phyloP scores from a whole-genome alignment of 2,797 vertebrate genomes.

The Melanotaenia trifasciata region DNA sequence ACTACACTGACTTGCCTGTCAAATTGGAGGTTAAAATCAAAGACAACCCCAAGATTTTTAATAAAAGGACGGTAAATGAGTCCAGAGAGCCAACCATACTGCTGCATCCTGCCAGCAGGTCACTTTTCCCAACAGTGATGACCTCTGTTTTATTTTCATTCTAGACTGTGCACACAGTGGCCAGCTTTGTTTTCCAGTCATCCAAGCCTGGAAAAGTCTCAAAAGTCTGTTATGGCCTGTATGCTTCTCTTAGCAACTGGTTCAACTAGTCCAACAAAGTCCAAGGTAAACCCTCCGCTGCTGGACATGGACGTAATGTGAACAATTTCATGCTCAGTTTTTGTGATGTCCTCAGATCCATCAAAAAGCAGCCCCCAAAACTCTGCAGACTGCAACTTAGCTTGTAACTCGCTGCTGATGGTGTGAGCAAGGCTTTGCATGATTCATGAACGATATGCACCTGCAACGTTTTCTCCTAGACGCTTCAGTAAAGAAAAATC shows the following conservation, averaged over 20 bases:
- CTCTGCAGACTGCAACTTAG: neutral
- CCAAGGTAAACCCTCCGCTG: neutral
- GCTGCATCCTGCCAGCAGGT: too few relatives aligned
- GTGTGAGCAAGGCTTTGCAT: too few relatives aligned
- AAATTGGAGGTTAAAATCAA: too few relatives aligned
- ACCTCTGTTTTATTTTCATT: too few relatives aligned
- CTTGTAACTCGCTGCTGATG: neutral
- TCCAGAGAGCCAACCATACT: too few relatives aligned
- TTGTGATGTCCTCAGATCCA: constrained; percentile 2
- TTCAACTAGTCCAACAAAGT: neutral
- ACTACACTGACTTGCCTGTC: too few relatives aligned
- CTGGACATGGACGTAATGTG: neutral
- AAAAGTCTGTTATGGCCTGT: neutral
- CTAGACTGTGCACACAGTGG: neutral
- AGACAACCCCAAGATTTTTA: too few relatives aligned
- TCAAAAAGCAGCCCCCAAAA: neutral
- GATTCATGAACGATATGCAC: too few relatives aligned
- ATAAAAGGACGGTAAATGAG: too few relatives aligned
- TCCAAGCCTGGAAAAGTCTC: constrained; percentile 16
- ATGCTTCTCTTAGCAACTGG: fast-evolving
- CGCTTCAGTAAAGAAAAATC: neutral
- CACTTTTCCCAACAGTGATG: too few relatives aligned
- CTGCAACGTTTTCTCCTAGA: neutral
- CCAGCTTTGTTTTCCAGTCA: constrained; percentile 15
- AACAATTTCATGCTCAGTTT: neutral